A percentile compares a stretch with the other conserved stretches of the same genome.
These are phyloP conservation scores for Belgica antarctica DNA, from an alignment of 2,888 invertebrate species.

Conservation along the genomic window DNA sequence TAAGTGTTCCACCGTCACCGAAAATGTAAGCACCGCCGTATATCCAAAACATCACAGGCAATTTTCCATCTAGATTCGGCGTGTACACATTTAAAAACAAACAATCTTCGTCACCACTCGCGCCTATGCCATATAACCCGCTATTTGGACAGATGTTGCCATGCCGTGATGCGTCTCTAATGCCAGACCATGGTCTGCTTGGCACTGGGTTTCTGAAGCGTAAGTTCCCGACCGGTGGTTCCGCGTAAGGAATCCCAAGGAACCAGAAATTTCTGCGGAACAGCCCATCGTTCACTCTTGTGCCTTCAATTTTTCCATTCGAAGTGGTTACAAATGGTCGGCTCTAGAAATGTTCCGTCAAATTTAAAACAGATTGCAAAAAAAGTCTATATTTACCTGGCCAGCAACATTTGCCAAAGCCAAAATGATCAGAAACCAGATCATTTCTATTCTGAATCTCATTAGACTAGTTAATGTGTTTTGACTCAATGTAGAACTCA, in stretches of 20 bases:
- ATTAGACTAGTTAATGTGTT: too few relatives aligned
- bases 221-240: constrained; percentile 43
- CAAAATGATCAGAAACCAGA: not conserved
- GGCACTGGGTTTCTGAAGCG: constrained; percentile 44
- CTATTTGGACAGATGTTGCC: constrained; percentile 40
- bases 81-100: constrained; percentile 45
- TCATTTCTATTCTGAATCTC: too few relatives aligned
- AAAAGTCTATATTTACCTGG: not conserved
- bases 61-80: constrained; percentile 33
- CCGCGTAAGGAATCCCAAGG: constrained; percentile 44
- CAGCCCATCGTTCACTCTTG: not conserved
- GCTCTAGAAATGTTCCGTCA: not conserved
- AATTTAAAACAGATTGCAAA: not conserved
- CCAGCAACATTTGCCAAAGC: not conserved
- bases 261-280: not conserved
- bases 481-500: not conserved
- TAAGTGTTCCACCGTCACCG: constrained; percentile 41
- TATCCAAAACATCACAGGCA: constrained; percentile 45
- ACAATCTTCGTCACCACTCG: constrained; percentile 45
- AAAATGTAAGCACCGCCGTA: constrained; percentile 45
- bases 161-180: constrained; percentile 41
- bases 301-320: constrained; percentile 6
- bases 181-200: constrained; percentile 43
- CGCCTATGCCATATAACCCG: constrained; percentile 3
- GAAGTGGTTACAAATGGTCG: constrained; percentile 14